Evolutionary conservation across 2,888 invertebrate genomes (phyloP).

Genomic region (Heliconius aoede): DNA sequence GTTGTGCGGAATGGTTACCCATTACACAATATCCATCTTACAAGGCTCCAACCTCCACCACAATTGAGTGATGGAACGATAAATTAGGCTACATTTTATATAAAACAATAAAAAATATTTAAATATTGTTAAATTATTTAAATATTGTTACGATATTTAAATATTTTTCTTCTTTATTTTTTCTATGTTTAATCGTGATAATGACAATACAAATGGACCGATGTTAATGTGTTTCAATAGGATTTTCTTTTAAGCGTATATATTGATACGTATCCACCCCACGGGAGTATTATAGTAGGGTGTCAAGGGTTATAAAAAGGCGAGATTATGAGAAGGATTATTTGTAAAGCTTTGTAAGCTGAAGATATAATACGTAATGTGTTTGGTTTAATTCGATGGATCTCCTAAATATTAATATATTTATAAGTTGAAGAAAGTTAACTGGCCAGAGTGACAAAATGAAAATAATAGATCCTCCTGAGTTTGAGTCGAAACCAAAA

Average conservation of each 20-base stretch:
- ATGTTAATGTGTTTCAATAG: slow-evolving; percentile 7
- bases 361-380: neutral
- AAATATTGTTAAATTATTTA: too few relatives aligned
- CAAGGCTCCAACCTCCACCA: too few relatives aligned
- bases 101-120: neutral
- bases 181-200: neutral
- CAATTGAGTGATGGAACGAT: too few relatives aligned
- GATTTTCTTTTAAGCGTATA: slow-evolving; percentile 4
- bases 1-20: too few relatives aligned
- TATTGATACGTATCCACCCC: slow-evolving; percentile 8
- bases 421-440: neutral
- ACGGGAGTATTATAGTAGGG: neutral
- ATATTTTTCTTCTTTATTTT: neutral
- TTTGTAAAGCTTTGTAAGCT: slow-evolving; percentile 1
- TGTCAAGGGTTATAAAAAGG: neutral
- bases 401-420: neutral
- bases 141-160: too few relatives aligned
- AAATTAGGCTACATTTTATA: too few relatives aligned
- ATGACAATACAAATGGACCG: neutral
- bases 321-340: neutral
- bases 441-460: too few relatives aligned
- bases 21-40: too few relatives aligned
- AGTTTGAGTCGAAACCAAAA: too few relatives aligned
- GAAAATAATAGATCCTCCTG: too few relatives aligned
- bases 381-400: neutral